A percentile compares a stretch with the other conserved stretches of the same genome.
phyloP scores from a whole-genome alignment of 2,113 vertebrate genomes.

The Neolamprologus cancellatus region DNA sequence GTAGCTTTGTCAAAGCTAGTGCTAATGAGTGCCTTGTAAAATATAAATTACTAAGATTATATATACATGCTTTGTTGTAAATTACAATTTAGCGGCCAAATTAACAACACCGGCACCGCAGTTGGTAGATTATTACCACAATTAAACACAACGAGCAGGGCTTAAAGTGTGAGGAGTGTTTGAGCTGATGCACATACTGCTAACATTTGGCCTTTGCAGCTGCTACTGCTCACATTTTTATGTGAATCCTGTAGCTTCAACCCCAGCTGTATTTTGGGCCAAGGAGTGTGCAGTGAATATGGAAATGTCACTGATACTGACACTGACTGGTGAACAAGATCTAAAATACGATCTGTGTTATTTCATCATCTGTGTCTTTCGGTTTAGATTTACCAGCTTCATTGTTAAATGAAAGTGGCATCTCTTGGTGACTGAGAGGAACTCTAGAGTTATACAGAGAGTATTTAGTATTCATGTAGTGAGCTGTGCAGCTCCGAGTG shows the following conservation, averaged over 20 bases:
- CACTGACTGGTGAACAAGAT: neutral
- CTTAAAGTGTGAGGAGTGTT: neutral
- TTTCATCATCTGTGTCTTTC: neutral
- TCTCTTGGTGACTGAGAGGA: neutral
- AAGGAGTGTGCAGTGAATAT: neutral
- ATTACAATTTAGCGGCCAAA: neutral
- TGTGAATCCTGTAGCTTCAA: neutral
- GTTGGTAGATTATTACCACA: neutral
- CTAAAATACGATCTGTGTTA: neutral
- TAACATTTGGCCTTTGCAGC: neutral
- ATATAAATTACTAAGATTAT: neutral
- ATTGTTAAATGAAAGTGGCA: neutral
- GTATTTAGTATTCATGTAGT: conserved; percentile 7
- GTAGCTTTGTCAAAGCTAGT: neutral
- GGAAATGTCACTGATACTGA: neutral
- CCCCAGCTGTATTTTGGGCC: neutral
- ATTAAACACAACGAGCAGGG: neutral
- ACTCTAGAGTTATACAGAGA: conserved; percentile 2
- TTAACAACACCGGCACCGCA: neutral
- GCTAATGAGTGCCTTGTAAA: neutral
- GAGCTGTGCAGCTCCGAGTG: neutral
- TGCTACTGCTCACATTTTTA: neutral
- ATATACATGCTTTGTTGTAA: neutral
- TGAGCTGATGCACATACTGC: neutral
- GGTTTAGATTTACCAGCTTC: neutral